Evolutionary conservation across 2,113 vertebrate species (phyloP), one percentile per base, ranked within the genome.

Genomic region (Tautogolabrus adspersus): DNA sequence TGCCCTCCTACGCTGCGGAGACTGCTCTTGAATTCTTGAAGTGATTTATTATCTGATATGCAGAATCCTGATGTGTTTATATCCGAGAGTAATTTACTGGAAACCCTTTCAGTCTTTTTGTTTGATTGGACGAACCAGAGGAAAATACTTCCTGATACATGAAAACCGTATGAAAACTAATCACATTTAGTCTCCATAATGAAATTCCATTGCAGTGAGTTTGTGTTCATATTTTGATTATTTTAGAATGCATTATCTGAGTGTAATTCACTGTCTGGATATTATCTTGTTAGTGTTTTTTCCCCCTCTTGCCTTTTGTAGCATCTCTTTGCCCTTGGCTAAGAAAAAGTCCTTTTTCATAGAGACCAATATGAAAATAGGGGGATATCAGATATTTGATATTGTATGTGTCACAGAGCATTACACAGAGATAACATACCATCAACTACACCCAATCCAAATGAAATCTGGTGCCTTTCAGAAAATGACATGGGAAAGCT

Each of bases 181-280:
- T 92, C 85, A 60, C 77, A 87, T 93, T 93, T 89, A 80, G 85
- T 81, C 84, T 81, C 81, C 52, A n/a, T 92, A 93, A 93, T 92
- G 84, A 88, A 90, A 91, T 92, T 93, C 75, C 85, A 81, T 72
- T 85, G 92, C 85, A 90, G 61, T 74, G 78, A 87, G 89, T 84
- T 89, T 89, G 88, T 88, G 88, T 92, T 93, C 87, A 90, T 91
- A 89, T 91, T 91, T 88, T 91, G 89, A 93, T 93, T 93, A 91
- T 90, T 91, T 93, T 92, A 89, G 69, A 90, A 91, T 93, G 89
- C 91, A 92, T 93, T 90, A 92, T 92, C 81, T 68, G 61, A 87
- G 83, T 85, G 88, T 91, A 89, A 90, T 91, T 92, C 82, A 83
- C 90, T 92, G 82, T 88, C 88, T 87, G 72, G 87, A 74, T 91